These are phyloP conservation scores for Maccullochella peelii DNA, from an alignment of 2,113 vertebrate species.

Conservation along the genomic window DNA sequence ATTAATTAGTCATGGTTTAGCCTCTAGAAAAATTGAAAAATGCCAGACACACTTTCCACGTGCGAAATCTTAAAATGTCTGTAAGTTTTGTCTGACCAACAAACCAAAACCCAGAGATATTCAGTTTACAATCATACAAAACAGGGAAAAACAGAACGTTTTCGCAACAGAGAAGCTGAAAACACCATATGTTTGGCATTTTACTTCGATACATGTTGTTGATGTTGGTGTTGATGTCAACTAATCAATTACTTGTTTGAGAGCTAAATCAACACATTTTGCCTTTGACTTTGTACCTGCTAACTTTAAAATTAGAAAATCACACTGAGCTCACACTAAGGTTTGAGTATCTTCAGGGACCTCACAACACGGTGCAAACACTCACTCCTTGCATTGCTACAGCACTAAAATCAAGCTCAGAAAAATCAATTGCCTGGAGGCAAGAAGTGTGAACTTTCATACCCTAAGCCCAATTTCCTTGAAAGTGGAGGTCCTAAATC, in stretches of 20 bases:
- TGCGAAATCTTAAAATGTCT: too few relatives aligned
- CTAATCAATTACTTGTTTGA: background rate
- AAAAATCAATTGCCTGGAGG: slow-evolving; percentile 79
- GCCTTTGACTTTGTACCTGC: background rate
- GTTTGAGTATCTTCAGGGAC: slow-evolving; percentile 47
- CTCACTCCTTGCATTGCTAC: slow-evolving; percentile 39
- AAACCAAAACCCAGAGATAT: background rate
- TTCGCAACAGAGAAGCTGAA: background rate
- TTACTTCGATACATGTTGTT: background rate
- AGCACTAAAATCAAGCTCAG: slow-evolving; percentile 67
- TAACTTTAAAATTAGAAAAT: slow-evolving; percentile 29
- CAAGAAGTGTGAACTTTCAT: slow-evolving; percentile 79
- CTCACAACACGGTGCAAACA: slow-evolving; percentile 51
- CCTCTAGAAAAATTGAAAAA: background rate
- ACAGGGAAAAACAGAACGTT: background rate
- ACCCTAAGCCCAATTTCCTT: slow-evolving; percentile 81
- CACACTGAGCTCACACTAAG: slow-evolving; percentile 4
- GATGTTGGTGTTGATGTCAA: background rate
- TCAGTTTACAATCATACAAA: background rate
- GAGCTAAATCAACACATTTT: background rate
- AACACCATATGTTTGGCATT: background rate
- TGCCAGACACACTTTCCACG: background rate
- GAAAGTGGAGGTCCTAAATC: slow-evolving; percentile 79
- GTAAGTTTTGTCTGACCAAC: background rate
- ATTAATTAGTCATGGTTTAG: background rate